Conservation (phyloP, 2,797 vertebrate genomes). For the Pyrrhura leucotis region DNA sequence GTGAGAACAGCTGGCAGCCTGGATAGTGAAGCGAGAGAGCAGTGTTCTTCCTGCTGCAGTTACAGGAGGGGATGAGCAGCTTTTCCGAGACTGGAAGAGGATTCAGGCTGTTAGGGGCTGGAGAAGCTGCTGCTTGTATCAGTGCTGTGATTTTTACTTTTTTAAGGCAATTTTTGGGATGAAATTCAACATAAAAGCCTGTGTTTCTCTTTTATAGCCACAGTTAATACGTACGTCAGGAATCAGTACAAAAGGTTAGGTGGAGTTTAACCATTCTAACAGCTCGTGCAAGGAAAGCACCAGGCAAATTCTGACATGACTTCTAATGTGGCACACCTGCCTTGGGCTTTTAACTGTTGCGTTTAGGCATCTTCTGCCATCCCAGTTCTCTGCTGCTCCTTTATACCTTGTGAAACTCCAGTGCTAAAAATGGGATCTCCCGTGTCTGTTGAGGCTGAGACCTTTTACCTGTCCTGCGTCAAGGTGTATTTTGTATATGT, state of each 20-base stretch:
- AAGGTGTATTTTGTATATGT: neutral
- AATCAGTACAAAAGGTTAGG: slow-evolving; percentile 43
- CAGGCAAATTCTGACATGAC: neutral
- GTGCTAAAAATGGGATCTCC: slow-evolving; percentile 27
- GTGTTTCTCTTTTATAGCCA: slow-evolving; percentile 27
- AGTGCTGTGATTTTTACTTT: neutral
- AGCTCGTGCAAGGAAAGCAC: slow-evolving; percentile 1
- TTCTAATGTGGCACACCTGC: neutral
- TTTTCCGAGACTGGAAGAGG: neutral
- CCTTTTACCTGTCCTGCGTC: neutral
- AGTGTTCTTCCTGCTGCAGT: neutral
- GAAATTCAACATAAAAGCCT: neutral
- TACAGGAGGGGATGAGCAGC: neutral
- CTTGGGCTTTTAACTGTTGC: neutral
- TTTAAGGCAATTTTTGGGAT: neutral
- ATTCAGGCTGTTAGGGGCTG: neutral
- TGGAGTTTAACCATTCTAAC: slow-evolving; percentile 17
- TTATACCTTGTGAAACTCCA: slow-evolving; percentile 6
- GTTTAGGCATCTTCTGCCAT: slow-evolving; percentile 4
- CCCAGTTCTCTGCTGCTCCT: neutral
- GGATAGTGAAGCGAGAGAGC: neutral
- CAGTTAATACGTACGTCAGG: neutral
- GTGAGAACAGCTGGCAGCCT: neutral
- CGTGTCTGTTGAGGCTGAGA: neutral
- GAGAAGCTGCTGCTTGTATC: neutral